Conservation (phyloP, 2,797 vertebrate genomes). For the Diplodus puntazzo region DNA sequence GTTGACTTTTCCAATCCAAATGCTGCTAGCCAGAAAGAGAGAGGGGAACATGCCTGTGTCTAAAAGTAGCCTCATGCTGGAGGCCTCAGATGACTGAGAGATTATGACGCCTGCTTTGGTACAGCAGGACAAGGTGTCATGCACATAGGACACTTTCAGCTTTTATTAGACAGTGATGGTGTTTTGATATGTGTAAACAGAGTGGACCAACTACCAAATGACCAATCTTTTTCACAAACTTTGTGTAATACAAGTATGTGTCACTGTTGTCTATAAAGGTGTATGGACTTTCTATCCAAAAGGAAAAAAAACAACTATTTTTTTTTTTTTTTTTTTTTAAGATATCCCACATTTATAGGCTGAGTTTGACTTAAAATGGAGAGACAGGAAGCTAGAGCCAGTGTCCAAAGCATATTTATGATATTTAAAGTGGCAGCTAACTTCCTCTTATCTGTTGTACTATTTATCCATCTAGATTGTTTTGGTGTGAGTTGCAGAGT, state of each 20-base stretch:
- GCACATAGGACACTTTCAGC: conserved; percentile 2
- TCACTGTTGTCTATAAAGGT: too few species aligned
- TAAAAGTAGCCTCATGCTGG: conserved; percentile 54
- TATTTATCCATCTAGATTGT: too few species aligned
- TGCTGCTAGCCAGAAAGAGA: conserved; percentile 31
- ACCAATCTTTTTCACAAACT: neutral
- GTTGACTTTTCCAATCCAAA: conserved; percentile 39
- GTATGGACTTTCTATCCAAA: neutral
- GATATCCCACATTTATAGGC: neutral
- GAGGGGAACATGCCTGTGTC: conserved; percentile 47
- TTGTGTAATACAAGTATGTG: neutral
- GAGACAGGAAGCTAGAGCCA: too few species aligned
- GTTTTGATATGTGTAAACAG: conserved; percentile 11
- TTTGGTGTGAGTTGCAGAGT: too few species aligned
- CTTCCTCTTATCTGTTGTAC: too few species aligned
- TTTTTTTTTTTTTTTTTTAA: too few species aligned
- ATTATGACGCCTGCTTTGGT: conserved; percentile 39
- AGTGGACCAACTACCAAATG: neutral
- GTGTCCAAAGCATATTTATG: neutral
- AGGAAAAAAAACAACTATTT: neutral
- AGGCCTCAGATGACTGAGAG: conserved; percentile 47
- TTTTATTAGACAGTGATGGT: conserved; percentile 30
- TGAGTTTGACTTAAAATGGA: neutral
- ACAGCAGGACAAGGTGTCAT: conserved; percentile 28
- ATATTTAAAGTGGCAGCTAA: neutral